Evolutionary conservation across 2,888 invertebrate genomes (phyloP).

Genomic region (Willowsia nigromaculata): DNA sequence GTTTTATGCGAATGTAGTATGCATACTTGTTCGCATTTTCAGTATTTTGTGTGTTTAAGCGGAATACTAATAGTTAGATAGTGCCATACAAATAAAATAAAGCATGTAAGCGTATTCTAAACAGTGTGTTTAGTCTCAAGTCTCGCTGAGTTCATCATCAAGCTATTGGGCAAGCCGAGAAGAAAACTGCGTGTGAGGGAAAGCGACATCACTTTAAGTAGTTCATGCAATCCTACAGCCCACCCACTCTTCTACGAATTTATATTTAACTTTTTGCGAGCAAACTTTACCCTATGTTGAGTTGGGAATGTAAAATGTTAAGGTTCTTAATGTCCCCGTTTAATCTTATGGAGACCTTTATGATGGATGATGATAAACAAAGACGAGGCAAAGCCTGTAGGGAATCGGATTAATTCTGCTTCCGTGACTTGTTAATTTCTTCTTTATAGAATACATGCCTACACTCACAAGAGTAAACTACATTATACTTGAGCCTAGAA

Average conservation of each 20-base stretch:
- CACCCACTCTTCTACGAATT: neutral
- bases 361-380: slow-evolving; percentile 68
- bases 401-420: slow-evolving; percentile 68
- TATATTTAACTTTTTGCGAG: neutral
- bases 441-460: slow-evolving; percentile 51
- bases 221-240: neutral
- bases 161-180: neutral
- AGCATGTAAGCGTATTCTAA: no score
- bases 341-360: slow-evolving; percentile 55
- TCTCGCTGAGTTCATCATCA: neutral
- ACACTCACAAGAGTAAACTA: neutral
- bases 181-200: neutral
- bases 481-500: neutral
- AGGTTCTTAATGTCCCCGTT: slow-evolving; percentile 55
- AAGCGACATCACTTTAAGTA: neutral
- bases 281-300: neutral
- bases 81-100: neutral
- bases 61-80: neutral
- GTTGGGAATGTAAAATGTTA: neutral
- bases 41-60: no score
- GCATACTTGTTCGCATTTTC: no score
- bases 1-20: neutral
- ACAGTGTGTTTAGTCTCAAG: no score
- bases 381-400: slow-evolving; percentile 39
- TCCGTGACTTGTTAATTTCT: slow-evolving; percentile 67